phyloP scores from a whole-genome alignment of 2,797 vertebrate species.

The Lagothrix lagotricha region DNA sequence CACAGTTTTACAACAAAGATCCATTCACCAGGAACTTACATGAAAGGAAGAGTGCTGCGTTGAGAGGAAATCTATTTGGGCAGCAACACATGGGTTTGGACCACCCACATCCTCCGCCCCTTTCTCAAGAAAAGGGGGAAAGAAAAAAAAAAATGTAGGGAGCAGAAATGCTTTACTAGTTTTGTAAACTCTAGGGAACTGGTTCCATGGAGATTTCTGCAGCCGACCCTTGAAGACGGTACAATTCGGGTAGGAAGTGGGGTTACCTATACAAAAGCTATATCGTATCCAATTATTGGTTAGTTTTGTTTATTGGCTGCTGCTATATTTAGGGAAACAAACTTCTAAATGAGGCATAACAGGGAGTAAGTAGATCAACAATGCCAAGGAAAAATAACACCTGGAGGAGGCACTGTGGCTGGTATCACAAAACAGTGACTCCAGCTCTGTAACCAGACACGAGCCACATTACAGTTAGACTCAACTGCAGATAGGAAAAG shows the following conservation, averaged over 20 bases:
- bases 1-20: neutral
- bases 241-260: neutral
- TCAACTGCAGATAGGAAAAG: neutral
- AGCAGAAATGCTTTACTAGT: conserved; percentile 5
- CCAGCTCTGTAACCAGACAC: neutral
- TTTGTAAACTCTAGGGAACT: neutral
- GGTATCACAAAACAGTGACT: neutral
- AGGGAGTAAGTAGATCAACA: neutral
- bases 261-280: neutral
- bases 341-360: neutral
- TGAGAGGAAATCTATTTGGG: neutral
- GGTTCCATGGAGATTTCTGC: neutral
- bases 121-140: conserved; percentile 17
- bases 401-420: neutral
- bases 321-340: neutral
- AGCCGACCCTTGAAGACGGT: neutral
- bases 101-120: neutral
- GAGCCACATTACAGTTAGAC: neutral
- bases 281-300: neutral
- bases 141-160: neutral
- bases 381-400: neutral
- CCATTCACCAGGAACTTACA: neutral
- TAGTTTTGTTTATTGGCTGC: neutral
- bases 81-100: neutral
- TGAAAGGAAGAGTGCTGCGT: neutral